These are phyloP conservation scores for Drosophila prosaltans DNA, from an alignment of 1,140 invertebrate genomes.

Conservation along the genomic window DNA sequence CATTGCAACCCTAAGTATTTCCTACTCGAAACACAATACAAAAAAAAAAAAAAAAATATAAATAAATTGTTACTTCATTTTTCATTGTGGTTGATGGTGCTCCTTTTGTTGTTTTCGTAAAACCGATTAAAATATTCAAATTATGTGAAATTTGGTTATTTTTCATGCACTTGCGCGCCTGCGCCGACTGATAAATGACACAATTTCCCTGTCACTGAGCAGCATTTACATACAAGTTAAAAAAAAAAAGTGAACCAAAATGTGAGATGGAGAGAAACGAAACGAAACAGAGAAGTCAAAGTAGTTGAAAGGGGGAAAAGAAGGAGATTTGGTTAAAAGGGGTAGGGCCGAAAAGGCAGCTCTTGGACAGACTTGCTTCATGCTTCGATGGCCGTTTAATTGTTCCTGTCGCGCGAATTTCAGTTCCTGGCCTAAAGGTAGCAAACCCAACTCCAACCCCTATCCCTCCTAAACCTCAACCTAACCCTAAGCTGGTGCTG, in stretches of 20 bases:
- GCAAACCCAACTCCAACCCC: slow-evolving; percentile 29
- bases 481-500: too few relatives aligned
- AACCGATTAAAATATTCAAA: slow-evolving; percentile 81
- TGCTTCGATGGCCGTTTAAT: slow-evolving; percentile 72
- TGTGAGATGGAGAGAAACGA: neutral
- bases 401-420: slow-evolving; percentile 78
- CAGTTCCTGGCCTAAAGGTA: slow-evolving; percentile 48
- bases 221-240: slow-evolving; percentile 52
- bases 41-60: neutral
- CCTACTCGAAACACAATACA: too few relatives aligned
- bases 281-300: neutral
- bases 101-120: slow-evolving; percentile 33
- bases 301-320: neutral
- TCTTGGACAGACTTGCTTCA: slow-evolving; percentile 24
- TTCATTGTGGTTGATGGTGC: slow-evolving; percentile 20
- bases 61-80: slow-evolving; percentile 39
- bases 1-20: neutral
- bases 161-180: slow-evolving; percentile 52
- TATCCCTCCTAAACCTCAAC: too few relatives aligned
- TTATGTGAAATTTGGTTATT: slow-evolving; percentile 55
- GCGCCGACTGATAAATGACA: slow-evolving; percentile 75
- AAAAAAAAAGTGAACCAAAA: neutral
- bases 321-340: slow-evolving; percentile 2
- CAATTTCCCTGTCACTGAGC: slow-evolving; percentile 56
- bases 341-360: neutral